Evolutionary conservation across 2,113 vertebrate species (phyloP), one percentile per base, ranked within the genome.

Genomic region (Platichthys stellatus): DNA sequence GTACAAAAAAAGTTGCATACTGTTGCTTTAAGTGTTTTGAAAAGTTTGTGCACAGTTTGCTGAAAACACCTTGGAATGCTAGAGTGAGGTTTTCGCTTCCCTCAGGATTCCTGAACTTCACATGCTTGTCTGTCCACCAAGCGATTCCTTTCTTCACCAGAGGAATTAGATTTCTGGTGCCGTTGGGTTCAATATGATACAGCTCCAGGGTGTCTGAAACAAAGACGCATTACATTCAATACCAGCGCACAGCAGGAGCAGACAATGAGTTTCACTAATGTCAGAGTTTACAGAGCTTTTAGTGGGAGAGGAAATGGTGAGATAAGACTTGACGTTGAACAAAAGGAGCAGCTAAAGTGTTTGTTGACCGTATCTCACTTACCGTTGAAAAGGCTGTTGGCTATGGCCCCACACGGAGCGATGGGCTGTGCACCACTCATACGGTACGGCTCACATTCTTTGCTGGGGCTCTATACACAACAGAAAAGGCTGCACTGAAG

Each of bases 361-460:
- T 2, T 23, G n/a, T 58, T 31, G 5, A 12, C 1, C 28, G 4
- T 21, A 20, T 75, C 17, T 35, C 17, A 26, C 93, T 89, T 92
- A 99, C 98, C 98, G 81, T 99, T 99, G 85, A 99, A 99, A 93
- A 99, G 97, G 83, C 98, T 99, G 95, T 99, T 99, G 74, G 98
- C 98, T 79, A 99, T 98, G 72, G 98, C 98, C 9, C 98, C 98
- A 89, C 97, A 99, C 28, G 98, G 98, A 82, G 98, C 98, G 69
- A 99, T 96, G 53, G 97, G 94, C 35, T 88, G 88, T 74, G 90
- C 92, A 1, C 95, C 94, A 80, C 87, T 95, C 1, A 26, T 95
- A 78, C 95, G 94, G 85, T 99, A 99, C 13, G 98, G 98, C 24
- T 97, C 96, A 90, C 98, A 99, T 78, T 99, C 97, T 84, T 97